Percentiles rank a stretch among this genome's conserved stretches.
phyloP scores from a whole-genome alignment of 2,888 invertebrate genomes.

The Drosophila mayaguana region DNA sequence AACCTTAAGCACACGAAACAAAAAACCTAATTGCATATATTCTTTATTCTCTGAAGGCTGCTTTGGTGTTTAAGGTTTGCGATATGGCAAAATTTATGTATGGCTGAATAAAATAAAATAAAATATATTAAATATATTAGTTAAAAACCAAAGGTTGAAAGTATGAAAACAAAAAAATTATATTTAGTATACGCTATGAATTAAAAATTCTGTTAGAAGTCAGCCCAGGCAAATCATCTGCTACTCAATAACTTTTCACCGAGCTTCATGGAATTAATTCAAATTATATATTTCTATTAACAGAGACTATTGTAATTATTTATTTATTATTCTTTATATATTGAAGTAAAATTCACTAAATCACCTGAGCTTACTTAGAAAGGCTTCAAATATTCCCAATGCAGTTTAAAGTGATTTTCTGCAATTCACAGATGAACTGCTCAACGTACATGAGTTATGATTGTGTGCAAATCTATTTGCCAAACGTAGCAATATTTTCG shows the following conservation, averaged over 20 bases:
- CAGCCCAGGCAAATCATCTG: not conserved
- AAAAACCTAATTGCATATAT: not conserved
- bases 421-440: conserved; percentile 6
- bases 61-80: not conserved
- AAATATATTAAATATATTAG: not conserved
- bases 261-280: not conserved
- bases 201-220: not conserved
- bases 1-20: not conserved
- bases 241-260: not conserved
- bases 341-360: not conserved
- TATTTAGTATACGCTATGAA: not conserved
- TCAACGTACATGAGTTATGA: conserved; percentile 12
- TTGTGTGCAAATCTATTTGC: conserved; percentile 18
- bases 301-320: too few species aligned
- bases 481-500: not conserved
- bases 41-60: not conserved
- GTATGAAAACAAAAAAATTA: not conserved
- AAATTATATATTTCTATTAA: not conserved
- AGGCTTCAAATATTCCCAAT: not conserved
- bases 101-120: not conserved
- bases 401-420: conserved; percentile 2
- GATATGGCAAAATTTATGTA: not conserved
- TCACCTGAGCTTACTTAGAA: not conserved
- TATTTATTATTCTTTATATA: not conserved
- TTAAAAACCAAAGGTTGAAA: not conserved